These are phyloP conservation scores for Chaetophractus vellerosus DNA, from an alignment of 2,797 vertebrate genomes.

Conservation along the genomic window DNA sequence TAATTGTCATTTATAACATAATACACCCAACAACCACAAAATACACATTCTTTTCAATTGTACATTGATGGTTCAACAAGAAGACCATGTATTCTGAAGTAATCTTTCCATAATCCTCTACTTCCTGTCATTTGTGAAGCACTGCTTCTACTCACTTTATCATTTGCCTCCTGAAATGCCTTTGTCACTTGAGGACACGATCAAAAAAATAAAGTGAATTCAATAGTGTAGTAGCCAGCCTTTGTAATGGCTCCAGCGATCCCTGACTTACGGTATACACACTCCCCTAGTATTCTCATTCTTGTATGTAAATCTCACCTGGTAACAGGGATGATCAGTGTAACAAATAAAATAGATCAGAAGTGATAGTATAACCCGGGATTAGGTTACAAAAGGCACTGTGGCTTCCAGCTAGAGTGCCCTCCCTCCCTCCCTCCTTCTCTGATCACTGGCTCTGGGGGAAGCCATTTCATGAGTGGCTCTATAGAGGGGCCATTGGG, in stretches of 20 bases:
- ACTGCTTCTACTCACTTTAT: conserved; percentile 27
- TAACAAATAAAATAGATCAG: neutral
- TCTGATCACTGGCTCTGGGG: neutral
- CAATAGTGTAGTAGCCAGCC: neutral
- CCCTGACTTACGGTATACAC: neutral
- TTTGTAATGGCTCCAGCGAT: neutral
- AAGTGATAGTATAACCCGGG: neutral
- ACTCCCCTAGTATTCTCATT: conserved; percentile 1
- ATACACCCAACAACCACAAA: neutral
- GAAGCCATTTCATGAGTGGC: neutral
- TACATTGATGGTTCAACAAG: conserved; percentile 7
- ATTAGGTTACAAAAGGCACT: neutral
- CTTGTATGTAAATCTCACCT: neutral
- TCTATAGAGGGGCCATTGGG: neutral
- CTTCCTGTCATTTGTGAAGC: neutral
- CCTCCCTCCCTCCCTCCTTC: too few species aligned
- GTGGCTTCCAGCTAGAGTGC: neutral
- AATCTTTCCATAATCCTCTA: conserved; percentile 31
- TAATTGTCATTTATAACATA: neutral
- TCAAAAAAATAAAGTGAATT: neutral
- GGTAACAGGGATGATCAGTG: neutral
- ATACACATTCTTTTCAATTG: conserved; percentile 29
- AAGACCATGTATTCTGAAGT: neutral
- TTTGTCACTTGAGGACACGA: conserved; percentile 43
- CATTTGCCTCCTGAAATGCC: conserved; percentile 29